Percentiles rank a stretch among this genome's conserved stretches.
Evolutionary conservation across 2,113 vertebrate genomes (phyloP).

Genomic region (Pitta sordida): DNA sequence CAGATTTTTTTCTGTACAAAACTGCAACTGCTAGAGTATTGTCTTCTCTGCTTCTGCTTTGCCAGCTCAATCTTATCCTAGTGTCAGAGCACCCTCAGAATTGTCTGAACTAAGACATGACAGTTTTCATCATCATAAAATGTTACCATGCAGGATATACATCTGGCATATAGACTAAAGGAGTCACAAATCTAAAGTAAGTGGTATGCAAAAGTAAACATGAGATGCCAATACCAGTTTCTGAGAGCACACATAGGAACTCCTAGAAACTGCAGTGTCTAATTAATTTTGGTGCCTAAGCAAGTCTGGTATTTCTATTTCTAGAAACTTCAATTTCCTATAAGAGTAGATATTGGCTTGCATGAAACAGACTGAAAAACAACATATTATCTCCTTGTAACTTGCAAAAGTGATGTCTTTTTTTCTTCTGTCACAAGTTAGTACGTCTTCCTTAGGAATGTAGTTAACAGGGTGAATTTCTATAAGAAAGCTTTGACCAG

Average conservation of each 20-base stretch:
- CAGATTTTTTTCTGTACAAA: accelerated
- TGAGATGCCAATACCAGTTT: background rate
- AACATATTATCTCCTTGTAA: background rate
- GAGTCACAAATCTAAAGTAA: background rate
- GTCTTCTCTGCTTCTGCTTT: background rate
- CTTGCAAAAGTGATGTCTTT: background rate
- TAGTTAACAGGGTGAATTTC: background rate
- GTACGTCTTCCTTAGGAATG: background rate
- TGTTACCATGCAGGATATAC: background rate
- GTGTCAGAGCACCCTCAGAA: background rate
- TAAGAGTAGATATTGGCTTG: background rate
- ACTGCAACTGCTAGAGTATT: background rate
- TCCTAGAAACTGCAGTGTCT: background rate
- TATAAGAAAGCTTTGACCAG: background rate
- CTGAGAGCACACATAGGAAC: background rate
- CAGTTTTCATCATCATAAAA: background rate
- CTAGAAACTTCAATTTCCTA: background rate
- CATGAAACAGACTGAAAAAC: background rate
- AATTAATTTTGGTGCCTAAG: background rate
- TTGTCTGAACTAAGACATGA: background rate
- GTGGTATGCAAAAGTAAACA: background rate
- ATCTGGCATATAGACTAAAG: slow-evolving; percentile 5
- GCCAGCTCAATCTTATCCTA: background rate
- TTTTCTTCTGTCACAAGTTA: background rate
- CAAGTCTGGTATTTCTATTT: background rate